A percentile compares a stretch with the other conserved stretches of the same genome.
phyloP scores from a whole-genome alignment of 1,140 invertebrate genomes.

The Chelonus insularis region DNA sequence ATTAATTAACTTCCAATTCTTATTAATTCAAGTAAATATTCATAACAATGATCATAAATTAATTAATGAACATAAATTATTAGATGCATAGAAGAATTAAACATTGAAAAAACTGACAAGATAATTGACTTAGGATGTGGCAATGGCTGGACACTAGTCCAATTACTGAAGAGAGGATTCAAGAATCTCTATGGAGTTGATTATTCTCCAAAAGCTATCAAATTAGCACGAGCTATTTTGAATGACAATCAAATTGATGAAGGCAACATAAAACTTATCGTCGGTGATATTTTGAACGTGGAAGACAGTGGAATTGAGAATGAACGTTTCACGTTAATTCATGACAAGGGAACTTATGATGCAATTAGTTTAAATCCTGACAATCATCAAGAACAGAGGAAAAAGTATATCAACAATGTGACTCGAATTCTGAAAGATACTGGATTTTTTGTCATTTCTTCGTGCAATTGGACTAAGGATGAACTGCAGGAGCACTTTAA shows the following conservation, averaged over 20 bases:
- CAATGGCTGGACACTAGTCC: slow-evolving; percentile 84
- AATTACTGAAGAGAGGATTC: slow-evolving; percentile 76
- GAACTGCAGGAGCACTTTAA: slow-evolving; percentile 78
- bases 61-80: no score
- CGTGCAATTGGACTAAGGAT: slow-evolving; percentile 91
- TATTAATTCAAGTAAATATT: no score
- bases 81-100: slow-evolving; percentile 49
- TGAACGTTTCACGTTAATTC: slow-evolving; percentile 66
- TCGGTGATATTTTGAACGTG: slow-evolving; percentile 64
- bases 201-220: slow-evolving; percentile 79
- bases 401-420: slow-evolving; percentile 73
- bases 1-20: slow-evolving; percentile 31
- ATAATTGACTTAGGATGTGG: slow-evolving; percentile 82
- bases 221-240: slow-evolving; percentile 71
- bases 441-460: slow-evolving; percentile 82
- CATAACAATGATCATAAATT: no score
- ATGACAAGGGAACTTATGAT: slow-evolving; percentile 95
- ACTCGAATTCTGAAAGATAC: slow-evolving; percentile 62
- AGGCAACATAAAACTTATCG: slow-evolving; percentile 62
- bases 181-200: slow-evolving; percentile 78
- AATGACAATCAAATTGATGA: slow-evolving; percentile 56
- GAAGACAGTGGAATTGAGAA: slow-evolving; percentile 32
- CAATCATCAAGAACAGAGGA: slow-evolving; percentile 65
- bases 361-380: slow-evolving; percentile 82
- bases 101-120: slow-evolving; percentile 48